phyloP scores from a whole-genome alignment of 1,140 invertebrate genomes.

The Lepeophtheirus salmonis region DNA sequence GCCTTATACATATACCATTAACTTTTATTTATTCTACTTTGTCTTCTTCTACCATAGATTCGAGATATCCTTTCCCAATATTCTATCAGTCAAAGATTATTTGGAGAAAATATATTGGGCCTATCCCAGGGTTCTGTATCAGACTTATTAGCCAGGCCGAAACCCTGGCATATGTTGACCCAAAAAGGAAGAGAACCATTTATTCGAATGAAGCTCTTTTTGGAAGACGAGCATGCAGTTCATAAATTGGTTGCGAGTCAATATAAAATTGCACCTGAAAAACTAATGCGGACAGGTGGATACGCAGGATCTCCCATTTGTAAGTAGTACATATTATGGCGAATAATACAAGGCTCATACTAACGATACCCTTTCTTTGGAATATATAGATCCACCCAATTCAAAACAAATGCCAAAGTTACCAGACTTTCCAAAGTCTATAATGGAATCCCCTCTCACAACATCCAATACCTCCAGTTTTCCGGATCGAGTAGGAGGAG shows the following conservation, averaged over 20 bases:
- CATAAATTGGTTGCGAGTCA: constrained; percentile 88
- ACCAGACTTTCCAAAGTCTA: constrained; percentile 22
- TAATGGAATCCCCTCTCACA: constrained; percentile 19
- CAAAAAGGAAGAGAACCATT: constrained; percentile 92
- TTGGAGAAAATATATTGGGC: constrained; percentile 90
- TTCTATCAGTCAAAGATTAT: constrained; percentile 92
- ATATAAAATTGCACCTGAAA: constrained; percentile 91
- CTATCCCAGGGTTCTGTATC: constrained; percentile 88
- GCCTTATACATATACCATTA: not conserved
- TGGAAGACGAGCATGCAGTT: constrained; percentile 89
- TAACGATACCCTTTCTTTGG: not conserved
- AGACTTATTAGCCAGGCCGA: constrained; percentile 76
- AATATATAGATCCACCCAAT: not conserved
- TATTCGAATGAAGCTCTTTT: constrained; percentile 94
- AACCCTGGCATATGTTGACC: constrained; percentile 92
- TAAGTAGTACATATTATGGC: too few species aligned
- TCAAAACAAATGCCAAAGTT: constrained; percentile 16
- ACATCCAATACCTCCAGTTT: constrained; percentile 13
- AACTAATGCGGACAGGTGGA: constrained; percentile 78
- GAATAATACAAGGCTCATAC: not conserved
- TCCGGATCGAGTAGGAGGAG: not conserved
- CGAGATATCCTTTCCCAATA: constrained; percentile 95
- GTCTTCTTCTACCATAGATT: constrained; percentile 34
- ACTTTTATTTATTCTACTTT: constrained; percentile 10
- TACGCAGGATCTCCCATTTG: constrained; percentile 35